These are phyloP conservation scores for Synergus gifuensis DNA, from an alignment of 2,888 invertebrate species.

Conservation along the genomic window DNA sequence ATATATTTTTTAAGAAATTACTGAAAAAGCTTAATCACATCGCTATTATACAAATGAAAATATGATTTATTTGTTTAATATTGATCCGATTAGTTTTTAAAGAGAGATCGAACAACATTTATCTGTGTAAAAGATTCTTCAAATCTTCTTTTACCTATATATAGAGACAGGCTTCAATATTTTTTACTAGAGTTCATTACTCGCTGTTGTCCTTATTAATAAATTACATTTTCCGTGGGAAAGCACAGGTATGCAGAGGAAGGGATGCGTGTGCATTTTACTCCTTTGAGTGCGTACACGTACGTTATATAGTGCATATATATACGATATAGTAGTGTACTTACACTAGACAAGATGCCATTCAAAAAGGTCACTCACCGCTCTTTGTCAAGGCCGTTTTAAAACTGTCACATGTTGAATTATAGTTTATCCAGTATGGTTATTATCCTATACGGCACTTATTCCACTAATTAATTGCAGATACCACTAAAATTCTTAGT, in stretches of 20 bases:
- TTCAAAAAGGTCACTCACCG: constrained; percentile 73
- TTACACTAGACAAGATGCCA: constrained; percentile 51
- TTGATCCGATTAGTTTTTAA: not conserved
- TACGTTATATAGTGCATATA: constrained; percentile 18
- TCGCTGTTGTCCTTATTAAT: constrained; percentile 46
- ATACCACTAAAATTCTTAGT: constrained; percentile 15
- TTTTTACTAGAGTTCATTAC: constrained; percentile 20
- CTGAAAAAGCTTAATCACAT: too few species aligned
- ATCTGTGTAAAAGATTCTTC: not conserved
- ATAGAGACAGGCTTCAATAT: not conserved
- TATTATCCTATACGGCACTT: not conserved
- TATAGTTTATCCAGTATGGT: not conserved
- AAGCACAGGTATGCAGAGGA: constrained; percentile 57
- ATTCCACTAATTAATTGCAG: not conserved
- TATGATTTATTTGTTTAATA: too few species aligned
- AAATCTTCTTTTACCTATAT: not conserved
- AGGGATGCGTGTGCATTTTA: constrained; percentile 43
- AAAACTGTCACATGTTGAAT: constrained; percentile 43
- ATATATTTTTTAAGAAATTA: too few species aligned
- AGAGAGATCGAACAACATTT: not conserved
- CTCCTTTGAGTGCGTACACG: constrained; percentile 43
- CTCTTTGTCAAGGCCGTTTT: constrained; percentile 63
- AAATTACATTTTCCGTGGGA: constrained; percentile 70
- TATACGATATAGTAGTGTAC: not conserved
- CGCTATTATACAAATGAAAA: too few species aligned